These are phyloP conservation scores for Acanthosepion lycidas DNA, from an alignment of 2,888 invertebrate species.

Conservation along the genomic window DNA sequence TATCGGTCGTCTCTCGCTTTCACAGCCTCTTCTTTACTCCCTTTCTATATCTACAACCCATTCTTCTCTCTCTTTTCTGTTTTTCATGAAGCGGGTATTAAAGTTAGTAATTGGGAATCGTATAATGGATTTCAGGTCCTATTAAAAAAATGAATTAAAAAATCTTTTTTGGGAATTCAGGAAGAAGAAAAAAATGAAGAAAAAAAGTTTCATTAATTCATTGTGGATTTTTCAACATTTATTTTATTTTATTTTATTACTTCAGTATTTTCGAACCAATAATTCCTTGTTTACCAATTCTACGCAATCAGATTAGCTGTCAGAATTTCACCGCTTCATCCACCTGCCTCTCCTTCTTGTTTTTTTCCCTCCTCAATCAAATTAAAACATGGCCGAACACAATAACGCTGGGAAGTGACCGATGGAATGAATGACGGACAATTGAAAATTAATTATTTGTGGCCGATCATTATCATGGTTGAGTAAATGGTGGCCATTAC, in stretches of 20 bases:
- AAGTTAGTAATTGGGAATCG: background rate
- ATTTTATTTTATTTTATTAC: background rate
- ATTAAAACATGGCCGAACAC: slow-evolving; percentile 18
- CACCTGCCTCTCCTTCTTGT: background rate
- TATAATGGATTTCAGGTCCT: background rate
- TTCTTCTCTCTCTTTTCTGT: background rate
- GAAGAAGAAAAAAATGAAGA: background rate
- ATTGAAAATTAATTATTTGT: slow-evolving; percentile 4
- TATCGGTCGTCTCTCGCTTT: too few relatives aligned
- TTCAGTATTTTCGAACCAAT: background rate
- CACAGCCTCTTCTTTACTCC: too few relatives aligned
- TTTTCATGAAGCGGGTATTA: background rate
- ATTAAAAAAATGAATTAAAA: background rate
- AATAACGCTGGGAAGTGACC: background rate
- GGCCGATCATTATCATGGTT: background rate
- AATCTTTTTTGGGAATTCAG: background rate
- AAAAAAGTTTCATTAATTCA: background rate
- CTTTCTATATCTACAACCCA: too few relatives aligned
- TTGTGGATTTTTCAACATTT: background rate
- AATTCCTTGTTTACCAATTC: slow-evolving; percentile 33
- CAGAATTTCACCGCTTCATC: background rate
- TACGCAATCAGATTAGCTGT: background rate
- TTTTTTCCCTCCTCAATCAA: background rate
- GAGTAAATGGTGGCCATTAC: background rate
- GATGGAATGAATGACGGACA: background rate